Percentiles rank a stretch among this genome's conserved stretches.
Conservation (phyloP, 2,888 invertebrate species). For the Agelastica alni region DNA sequence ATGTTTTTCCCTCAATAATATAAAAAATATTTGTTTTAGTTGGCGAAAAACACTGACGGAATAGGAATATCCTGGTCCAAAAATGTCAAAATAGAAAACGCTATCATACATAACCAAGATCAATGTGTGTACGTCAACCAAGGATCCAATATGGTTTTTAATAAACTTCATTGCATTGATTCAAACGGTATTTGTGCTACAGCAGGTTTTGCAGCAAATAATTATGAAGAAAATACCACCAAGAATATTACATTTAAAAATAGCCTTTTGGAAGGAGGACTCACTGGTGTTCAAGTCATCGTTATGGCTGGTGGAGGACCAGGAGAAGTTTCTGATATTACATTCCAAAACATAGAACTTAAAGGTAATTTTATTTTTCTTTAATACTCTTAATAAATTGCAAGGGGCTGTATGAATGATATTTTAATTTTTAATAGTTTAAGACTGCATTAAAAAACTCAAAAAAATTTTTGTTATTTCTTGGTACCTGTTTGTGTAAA, state of each 20-base stretch:
- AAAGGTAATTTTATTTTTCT: too few relatives aligned
- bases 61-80: constrained; percentile 15
- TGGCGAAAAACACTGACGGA: constrained; percentile 19
- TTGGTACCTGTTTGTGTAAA: neutral
- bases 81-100: constrained; percentile 10
- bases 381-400: too few relatives aligned
- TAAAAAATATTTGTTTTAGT: neutral
- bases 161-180: constrained; percentile 8
- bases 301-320: constrained; percentile 6
- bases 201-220: constrained; percentile 8
- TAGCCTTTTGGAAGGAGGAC: constrained; percentile 18
- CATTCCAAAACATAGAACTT: constrained; percentile 9
- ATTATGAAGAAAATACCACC: constrained; percentile 11
- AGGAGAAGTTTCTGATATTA: constrained; percentile 9
- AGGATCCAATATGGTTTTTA: constrained; percentile 15
- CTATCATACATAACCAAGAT: constrained; percentile 19
- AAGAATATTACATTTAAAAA: constrained; percentile 16
- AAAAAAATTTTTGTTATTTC: too few relatives aligned
- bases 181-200: constrained; percentile 20
- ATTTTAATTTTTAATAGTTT: too few relatives aligned
- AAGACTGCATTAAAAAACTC: too few relatives aligned
- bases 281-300: constrained; percentile 15
- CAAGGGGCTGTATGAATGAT: too few relatives aligned
- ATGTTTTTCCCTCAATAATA: too few relatives aligned
- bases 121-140: constrained; percentile 21